Evolutionary conservation across 2,113 vertebrate genomes (phyloP), one percentile per base, ranked within the genome.

Genomic region (Cepphus grylle): DNA sequence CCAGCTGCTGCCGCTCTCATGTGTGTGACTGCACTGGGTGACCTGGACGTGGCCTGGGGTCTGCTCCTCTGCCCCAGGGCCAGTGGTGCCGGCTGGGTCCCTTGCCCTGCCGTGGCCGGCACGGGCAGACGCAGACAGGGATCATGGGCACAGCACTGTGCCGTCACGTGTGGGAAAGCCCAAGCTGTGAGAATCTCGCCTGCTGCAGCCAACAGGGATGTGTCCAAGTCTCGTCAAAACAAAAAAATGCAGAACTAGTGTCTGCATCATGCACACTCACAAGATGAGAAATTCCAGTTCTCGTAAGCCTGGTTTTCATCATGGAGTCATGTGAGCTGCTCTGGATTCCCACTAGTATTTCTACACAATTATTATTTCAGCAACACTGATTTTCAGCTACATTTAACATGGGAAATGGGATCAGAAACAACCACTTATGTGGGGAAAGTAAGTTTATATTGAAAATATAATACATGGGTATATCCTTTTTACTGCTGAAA

Each of bases 231-330:
- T 55, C 70, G 53, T 42, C 72, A 91, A 85, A 93, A 66, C 16
- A 50, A 78, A 91, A 81, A 91, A 55, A 86, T 66, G 65, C 86
- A 91, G 66, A 65, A 45, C 40, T 62, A 63, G 53, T 0, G 0
- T 74, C 71, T 86, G 9, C 86, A 69, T 85, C 69, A 23, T 15
- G 65, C 76, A 71, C 14, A 6, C 43, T 87, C 87, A 90, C 30
- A 22, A 77, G 78, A 93, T 71, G 72, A 94, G 82, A 88, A 83
- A 95, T 78, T 95, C 79, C 82, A 96, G 71, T 52, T 91, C 81
- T 95, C 15, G 2, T 70, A 95, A 82, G 90, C 26, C 55, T 4
- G 0, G n/a, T 36, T 90, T 74, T 81, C 91, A 93, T 96, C 94
- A 62, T 52, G 1, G 9, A 70, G 72, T 82, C 93, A 93, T 93